A percentile compares a stretch with the other conserved stretches of the same genome.
Conservation (phyloP, 2,797 vertebrate genomes). For the Otus scops region DNA sequence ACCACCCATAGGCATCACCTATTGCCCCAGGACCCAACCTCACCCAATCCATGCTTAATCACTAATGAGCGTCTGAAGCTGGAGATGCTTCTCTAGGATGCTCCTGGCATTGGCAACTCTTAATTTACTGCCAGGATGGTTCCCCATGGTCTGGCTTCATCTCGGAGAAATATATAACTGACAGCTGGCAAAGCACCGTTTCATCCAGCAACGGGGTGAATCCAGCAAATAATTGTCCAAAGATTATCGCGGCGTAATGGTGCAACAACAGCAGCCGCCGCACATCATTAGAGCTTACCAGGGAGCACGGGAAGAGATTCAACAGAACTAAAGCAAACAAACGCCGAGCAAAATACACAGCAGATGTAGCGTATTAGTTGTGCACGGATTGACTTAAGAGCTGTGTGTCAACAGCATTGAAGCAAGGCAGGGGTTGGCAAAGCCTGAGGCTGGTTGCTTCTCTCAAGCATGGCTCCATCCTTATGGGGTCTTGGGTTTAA, state of each 20-base stretch:
- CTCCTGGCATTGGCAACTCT: not conserved
- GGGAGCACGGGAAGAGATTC: conserved; percentile 13
- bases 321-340: conserved; percentile 2
- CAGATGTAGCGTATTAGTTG: not conserved
- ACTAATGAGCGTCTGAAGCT: not conserved
- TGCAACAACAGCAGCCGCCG: conserved; percentile 7
- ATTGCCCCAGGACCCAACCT: not conserved
- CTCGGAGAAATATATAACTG: not conserved
- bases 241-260: conserved; percentile 34
- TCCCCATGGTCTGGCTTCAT: not conserved
- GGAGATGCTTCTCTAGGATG: not conserved
- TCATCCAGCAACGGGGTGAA: not conserved
- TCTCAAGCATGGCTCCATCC: rapidly evolving
- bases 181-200: not conserved
- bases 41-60: not conserved
- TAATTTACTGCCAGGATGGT: not conserved
- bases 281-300: conserved; percentile 59
- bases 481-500: not conserved
- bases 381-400: not conserved
- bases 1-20: no score
- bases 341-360: not conserved
- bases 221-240: conserved; percentile 49
- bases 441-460: not conserved
- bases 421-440: not conserved
- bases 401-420: not conserved